Evolutionary conservation across 1,140 invertebrate species (phyloP).

Genomic region (Drosophila bipectinata): DNA sequence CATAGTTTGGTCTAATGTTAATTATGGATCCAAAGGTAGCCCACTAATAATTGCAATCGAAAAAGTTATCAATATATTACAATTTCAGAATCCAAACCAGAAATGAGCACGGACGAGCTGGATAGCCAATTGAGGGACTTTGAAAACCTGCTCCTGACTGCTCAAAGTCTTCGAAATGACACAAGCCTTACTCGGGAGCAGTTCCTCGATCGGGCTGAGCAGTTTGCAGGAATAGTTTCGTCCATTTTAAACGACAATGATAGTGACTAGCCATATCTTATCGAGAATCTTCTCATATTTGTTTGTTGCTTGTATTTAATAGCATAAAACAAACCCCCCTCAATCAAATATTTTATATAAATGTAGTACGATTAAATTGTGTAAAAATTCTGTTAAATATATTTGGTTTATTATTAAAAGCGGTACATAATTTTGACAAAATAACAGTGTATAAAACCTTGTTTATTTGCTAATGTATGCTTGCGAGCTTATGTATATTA

Average conservation of each 20-base stretch:
- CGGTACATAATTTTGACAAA: conserved; percentile 56
- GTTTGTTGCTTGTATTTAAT: conserved; percentile 8
- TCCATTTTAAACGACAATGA: conserved; percentile 62
- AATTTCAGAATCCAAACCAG: conserved; percentile 11
- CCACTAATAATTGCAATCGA: background rate
- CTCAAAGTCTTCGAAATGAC: conserved; percentile 55
- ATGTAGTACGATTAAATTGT: background rate
- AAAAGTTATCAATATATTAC: background rate
- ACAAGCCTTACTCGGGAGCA: conserved; percentile 49
- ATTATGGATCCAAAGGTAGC: conserved; percentile 29
- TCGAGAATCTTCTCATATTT: background rate
- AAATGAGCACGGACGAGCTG: conserved; percentile 37
- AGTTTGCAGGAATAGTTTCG: conserved; percentile 56
- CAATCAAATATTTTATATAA: background rate
- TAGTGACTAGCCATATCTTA: conserved; percentile 39
- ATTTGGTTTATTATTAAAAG: conserved; percentile 66
- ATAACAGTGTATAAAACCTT: conserved; percentile 62
- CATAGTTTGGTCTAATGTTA: conserved; percentile 58
- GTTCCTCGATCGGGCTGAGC: conserved; percentile 58
- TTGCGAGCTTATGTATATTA: conserved; percentile 70
- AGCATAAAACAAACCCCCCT: conserved; percentile 4
- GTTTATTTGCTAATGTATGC: conserved; percentile 61
- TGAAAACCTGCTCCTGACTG: conserved; percentile 57
- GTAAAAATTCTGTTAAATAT: conserved; percentile 48
- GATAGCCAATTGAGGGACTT: conserved; percentile 61